These are phyloP conservation scores for Procapra przewalskii DNA, from an alignment of 2,113 vertebrate genomes.

Conservation along the genomic window DNA sequence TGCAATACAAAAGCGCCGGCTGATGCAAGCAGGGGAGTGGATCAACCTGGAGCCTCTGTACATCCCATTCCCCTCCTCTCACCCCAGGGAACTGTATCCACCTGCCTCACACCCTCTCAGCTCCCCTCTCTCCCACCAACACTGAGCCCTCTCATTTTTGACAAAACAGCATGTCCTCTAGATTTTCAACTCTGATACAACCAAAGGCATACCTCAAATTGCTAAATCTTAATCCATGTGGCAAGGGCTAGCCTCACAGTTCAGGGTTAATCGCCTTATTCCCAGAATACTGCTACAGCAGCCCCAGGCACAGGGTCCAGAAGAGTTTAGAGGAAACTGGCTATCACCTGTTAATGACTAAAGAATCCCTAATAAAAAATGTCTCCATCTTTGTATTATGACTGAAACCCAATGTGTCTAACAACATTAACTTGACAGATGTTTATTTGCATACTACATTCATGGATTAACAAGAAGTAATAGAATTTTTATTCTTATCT, in stretches of 20 bases:
- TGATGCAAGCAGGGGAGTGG: not conserved
- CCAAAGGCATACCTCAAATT: not conserved
- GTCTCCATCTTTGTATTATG: not conserved
- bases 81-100: not conserved
- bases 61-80: not conserved
- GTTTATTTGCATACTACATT: slow-evolving; percentile 1
- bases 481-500: not conserved
- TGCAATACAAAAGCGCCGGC: not conserved
- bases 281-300: not conserved
- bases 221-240: not conserved
- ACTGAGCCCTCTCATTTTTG: not conserved
- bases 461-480: not conserved
- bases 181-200: not conserved
- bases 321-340: slow-evolving; percentile 14
- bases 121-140: not conserved
- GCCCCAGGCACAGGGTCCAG: not conserved
- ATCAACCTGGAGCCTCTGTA: not conserved
- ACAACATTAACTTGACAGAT: not conserved
- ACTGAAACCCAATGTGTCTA: not conserved
- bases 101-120: not conserved
- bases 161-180: not conserved
- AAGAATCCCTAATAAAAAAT: not conserved
- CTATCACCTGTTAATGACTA: not conserved
- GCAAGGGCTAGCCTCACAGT: not conserved
- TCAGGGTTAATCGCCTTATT: not conserved